phyloP scores from a whole-genome alignment of 2,113 vertebrate species.

The Athene noctua region DNA sequence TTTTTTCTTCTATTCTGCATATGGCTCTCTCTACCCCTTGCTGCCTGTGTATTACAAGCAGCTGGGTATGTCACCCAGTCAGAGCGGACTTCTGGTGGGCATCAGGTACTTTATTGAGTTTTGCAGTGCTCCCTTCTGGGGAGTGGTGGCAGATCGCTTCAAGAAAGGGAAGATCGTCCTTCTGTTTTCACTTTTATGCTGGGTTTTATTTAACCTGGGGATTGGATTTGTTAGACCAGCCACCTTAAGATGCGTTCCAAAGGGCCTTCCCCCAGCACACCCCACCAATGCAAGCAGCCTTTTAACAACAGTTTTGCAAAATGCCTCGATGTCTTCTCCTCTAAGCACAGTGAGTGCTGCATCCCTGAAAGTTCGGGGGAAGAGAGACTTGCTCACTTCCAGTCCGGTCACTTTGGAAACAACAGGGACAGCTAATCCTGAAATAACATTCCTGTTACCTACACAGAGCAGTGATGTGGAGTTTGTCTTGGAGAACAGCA shows the following conservation, averaged over 20 bases:
- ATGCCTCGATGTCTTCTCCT: neutral
- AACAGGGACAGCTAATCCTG: neutral
- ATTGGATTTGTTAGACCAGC: constrained; percentile 93
- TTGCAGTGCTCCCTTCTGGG: constrained; percentile 98
- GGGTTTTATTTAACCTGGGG: constrained; percentile 93
- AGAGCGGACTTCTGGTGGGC: constrained; percentile 92
- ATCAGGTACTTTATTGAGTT: constrained; percentile 99
- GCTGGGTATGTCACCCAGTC: constrained; percentile 91
- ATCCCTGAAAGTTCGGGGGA: constrained; percentile 1
- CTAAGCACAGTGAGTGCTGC: neutral
- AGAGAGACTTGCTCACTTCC: constrained; percentile 34
- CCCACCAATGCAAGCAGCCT: constrained; percentile 73
- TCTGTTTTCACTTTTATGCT: constrained; percentile 93
- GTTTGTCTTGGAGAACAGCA: neutral
- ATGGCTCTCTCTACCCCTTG: constrained; percentile 94
- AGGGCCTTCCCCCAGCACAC: constrained; percentile 53
- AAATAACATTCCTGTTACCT: neutral
- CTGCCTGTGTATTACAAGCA: constrained; percentile 95
- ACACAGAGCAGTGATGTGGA: neutral
- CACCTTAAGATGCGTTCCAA: constrained; percentile 82
- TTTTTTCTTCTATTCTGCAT: constrained; percentile 97
- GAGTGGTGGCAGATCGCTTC: constrained; percentile 93
- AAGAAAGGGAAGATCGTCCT: constrained; percentile 91
- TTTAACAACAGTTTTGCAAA: neutral
- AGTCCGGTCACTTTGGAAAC: neutral